A percentile compares a stretch with the other conserved stretches of the same genome.
Conservation (phyloP, 2,797 vertebrate species). For the Sebastes hopkinsi region DNA sequence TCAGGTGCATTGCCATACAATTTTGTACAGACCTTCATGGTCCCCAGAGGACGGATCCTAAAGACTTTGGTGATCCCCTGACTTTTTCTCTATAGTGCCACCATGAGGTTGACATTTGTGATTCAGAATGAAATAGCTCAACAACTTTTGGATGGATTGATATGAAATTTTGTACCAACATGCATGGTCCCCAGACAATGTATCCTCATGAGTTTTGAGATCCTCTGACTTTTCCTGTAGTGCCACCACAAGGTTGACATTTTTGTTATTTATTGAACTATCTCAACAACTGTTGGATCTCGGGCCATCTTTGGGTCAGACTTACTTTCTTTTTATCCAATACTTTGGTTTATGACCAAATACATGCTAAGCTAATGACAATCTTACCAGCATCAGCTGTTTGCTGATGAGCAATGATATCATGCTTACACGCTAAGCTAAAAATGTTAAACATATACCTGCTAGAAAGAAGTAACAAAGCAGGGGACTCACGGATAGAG, state of each 20-base stretch:
- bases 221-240: not conserved
- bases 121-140: not conserved
- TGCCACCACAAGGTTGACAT: not conserved
- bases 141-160: not conserved
- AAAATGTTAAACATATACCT: not conserved
- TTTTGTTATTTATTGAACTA: not conserved
- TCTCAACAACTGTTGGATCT: not conserved
- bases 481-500: no score
- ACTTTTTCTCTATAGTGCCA: not conserved
- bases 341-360: not conserved
- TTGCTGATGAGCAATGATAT: not conserved
- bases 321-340: no score
- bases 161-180: not conserved
- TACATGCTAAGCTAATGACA: not conserved
- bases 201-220: no score
- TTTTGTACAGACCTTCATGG: not conserved
- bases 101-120: not conserved
- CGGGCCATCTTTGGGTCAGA: not conserved
- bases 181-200: not conserved
- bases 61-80: not conserved
- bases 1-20: not conserved
- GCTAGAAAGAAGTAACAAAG: not conserved
- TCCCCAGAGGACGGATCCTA: not conserved
- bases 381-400: not conserved
- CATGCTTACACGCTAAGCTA: not conserved